Evolutionary conservation across 2,113 vertebrate genomes (phyloP).

Genomic region (Ifrita kowaldi): DNA sequence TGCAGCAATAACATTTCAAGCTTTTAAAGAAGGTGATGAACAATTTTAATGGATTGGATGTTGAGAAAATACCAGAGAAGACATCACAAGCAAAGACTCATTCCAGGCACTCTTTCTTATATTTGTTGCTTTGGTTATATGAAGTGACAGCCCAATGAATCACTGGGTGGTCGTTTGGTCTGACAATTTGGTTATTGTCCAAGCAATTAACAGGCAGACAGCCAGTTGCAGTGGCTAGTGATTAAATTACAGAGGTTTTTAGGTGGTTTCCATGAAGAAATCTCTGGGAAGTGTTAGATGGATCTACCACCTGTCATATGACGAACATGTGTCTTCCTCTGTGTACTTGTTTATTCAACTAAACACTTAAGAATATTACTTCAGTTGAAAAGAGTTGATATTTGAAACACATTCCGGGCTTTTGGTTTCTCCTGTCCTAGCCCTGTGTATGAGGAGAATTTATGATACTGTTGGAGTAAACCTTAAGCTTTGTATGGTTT

Average conservation of each 20-base stretch:
- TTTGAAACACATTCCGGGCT: not conserved
- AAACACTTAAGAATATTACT: not conserved
- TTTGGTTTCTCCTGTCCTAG: not conserved
- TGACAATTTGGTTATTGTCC: conserved; percentile 27
- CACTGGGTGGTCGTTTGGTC: conserved; percentile 26
- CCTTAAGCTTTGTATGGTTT: not conserved
- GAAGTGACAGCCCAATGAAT: conserved; percentile 60
- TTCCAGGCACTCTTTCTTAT: not conserved
- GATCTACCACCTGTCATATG: not conserved
- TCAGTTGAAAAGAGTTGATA: not conserved
- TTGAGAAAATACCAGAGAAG: not conserved
- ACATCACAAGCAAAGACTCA: not conserved
- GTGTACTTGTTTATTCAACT: not conserved
- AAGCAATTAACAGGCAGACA: conserved; percentile 47
- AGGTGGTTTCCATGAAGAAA: conserved; percentile 30
- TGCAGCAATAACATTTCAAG: not conserved
- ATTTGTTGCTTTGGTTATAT: conserved; percentile 50
- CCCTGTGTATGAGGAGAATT: not conserved
- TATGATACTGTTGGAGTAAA: not conserved
- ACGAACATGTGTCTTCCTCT: not conserved
- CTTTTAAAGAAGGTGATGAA: not conserved
- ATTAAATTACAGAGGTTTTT: conserved; percentile 39
- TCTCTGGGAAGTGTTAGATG: not conserved
- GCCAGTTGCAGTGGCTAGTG: not conserved
- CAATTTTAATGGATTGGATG: not conserved